Conservation (phyloP, 2,888 invertebrate species). For the Lasioglossum oenotherae region DNA sequence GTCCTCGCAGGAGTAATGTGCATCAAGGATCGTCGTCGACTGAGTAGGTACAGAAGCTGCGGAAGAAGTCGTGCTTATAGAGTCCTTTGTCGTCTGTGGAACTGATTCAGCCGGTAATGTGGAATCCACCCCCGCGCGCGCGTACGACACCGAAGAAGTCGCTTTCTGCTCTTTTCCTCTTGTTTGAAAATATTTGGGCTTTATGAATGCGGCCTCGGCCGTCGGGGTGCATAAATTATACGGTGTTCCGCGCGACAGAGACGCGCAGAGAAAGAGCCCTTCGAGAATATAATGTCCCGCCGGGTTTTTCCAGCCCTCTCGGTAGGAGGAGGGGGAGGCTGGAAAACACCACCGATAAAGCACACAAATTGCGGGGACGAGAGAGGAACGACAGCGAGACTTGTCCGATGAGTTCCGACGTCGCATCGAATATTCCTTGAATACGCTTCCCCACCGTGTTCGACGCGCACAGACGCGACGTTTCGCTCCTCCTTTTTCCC, state of each 20-base stretch:
- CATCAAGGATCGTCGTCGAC: not conserved
- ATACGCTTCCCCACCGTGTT: conserved; percentile 18
- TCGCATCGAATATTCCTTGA: conserved; percentile 64
- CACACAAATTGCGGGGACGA: conserved; percentile 67
- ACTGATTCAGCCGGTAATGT: conserved; percentile 54
- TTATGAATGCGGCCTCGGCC: conserved; percentile 74
- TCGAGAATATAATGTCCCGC: conserved; percentile 68
- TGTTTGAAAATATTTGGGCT: conserved; percentile 80
- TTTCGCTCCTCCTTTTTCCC: not conserved
- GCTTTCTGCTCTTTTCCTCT: conserved; percentile 76
- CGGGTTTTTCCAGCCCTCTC: conserved; percentile 56
- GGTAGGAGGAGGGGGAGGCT: not conserved
- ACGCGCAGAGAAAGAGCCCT: conserved; percentile 55
- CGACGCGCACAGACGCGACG: not conserved
- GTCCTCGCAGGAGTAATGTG: not conserved
- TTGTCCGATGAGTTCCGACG: conserved; percentile 61
- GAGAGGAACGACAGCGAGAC: conserved; percentile 21
- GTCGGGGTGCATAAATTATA: conserved; percentile 80
- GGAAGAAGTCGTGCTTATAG: conserved; percentile 29
- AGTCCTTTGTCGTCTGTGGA: conserved; percentile 52
- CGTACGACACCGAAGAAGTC: not conserved
- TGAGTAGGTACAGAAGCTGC: not conserved
- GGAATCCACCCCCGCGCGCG: conserved; percentile 21
- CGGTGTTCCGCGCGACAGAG: conserved; percentile 56
- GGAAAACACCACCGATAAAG: conserved; percentile 64